These are phyloP conservation scores for Trochalopteron elliotii DNA, from an alignment of 2,113 vertebrate species.

Conservation along the genomic window DNA sequence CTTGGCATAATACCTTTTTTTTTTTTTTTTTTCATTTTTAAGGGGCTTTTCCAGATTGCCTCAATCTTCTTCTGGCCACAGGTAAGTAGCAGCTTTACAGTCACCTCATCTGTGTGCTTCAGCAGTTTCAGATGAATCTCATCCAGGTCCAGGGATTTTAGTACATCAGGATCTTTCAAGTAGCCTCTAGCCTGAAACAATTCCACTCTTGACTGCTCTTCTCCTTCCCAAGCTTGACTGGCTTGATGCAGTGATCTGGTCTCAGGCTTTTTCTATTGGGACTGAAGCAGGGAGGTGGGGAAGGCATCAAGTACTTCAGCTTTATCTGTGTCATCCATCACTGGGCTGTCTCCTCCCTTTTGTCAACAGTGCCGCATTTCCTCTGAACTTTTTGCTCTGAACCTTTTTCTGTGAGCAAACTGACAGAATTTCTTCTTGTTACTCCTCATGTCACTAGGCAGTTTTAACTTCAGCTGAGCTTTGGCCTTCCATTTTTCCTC, in stretches of 20 bases:
- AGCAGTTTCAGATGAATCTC: not conserved
- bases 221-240: not conserved
- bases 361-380: not conserved
- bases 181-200: not conserved
- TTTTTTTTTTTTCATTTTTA: not conserved
- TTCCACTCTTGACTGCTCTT: not conserved
- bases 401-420: not conserved
- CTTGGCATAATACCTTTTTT: not conserved
- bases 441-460: not conserved
- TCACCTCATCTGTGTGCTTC: not conserved
- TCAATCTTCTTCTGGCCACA: not conserved
- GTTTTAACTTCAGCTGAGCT: not conserved
- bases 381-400: not conserved
- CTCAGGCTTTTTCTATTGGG: not conserved
- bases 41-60: not conserved
- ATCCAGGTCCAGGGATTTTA: not conserved
- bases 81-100: not conserved
- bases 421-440: not conserved
- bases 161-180: not conserved
- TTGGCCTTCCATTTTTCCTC: not conserved
- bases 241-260: not conserved
- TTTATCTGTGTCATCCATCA: not conserved
- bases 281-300: not conserved
- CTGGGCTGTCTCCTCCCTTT: not conserved
- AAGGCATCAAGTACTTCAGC: not conserved